Base-by-base conservation (phyloP, 2,888 invertebrate species). In the Diadegma fenestrale region DNA sequence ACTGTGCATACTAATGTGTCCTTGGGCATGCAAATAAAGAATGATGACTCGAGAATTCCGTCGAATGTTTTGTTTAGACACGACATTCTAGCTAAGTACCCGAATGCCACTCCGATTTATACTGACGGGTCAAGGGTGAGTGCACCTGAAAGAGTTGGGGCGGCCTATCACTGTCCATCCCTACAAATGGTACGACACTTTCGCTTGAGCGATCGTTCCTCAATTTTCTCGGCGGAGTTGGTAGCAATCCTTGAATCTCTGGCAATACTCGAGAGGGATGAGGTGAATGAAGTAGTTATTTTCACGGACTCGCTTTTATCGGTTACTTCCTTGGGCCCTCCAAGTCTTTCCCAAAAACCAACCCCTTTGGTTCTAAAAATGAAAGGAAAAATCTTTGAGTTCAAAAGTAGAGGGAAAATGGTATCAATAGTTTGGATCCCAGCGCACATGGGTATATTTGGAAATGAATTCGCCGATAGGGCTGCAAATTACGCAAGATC, bases 181-280 rank as follows among this genome's bases (percentile, higher is more conserved):
- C 17, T 77, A 3, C 19, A 37, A 3, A 17, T 77, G 22, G 41
- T 77, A 2, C 19, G 14, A 1, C 22, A 77, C 26, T 66, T 51
- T 33, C 77, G 66, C 0, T 26, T 77, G 7, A 66, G 63, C 6
- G 51, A 77, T 51, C 19, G 17, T 17, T 77, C 64, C 12, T 22
- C 66, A 5, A 66, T 77, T 17, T 77, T 77, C 10, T 37, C 77
- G 19, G 54, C 77, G 5, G 77, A 77, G 14, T 8, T 77, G 14
- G 33, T 17, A 3, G 66, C 66, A 1, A 77, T 77, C 10, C 5
- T 51, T 7, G 17, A 37, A 2, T 66, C 77, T 7, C 14, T 66
- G n/a, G 2, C 10, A 1, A 12, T 43, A 5, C 22, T 54, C 5
- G 17, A 77, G 8, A 12, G 8, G 3, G 17, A 54, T 8, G 37